Evolutionary conservation across 2,113 vertebrate genomes (phyloP), one percentile per base, ranked within the genome.

Genomic region (Triplophysa dalaica): DNA sequence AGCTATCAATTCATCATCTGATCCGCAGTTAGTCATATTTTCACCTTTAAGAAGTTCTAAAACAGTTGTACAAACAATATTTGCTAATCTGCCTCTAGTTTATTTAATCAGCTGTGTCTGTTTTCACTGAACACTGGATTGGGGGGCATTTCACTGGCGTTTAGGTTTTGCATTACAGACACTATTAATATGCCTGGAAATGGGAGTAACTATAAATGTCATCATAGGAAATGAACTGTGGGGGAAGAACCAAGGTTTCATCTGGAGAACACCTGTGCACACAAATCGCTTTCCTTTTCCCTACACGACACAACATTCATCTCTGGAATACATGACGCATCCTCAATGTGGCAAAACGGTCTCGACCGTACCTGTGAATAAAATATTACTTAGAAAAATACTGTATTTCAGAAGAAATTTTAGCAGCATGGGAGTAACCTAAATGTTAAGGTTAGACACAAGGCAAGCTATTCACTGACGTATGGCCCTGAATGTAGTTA

Each of bases 201-300:
- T 5, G 5, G 13, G 26, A 26, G 74, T 16, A 21, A 60, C 45
- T 58, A 64, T 69, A 48, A 78, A 50, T 68, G 8, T 72, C 65
- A 79, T 19, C 45, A 78, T 16, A 61, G 54, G 56, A 77, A 61
- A 1, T 65, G 63, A 72, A 81, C 41, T 58, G 26, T 22, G 41
- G 62, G 54, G 77, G 29, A 79, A n/a, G 54, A 63, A 38, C 13
- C 58, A 70, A 64, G 75, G 21, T 65, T 70, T 26, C 58, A 88
- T 89, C 82, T 89, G 87, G 78, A 10, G 17, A 43, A 74, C 87
- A 88, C 74, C 81, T 90, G 82, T 81, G 82, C 74, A 76, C 61
- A 79, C 75, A 79, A 67, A 29, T n/a, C n/a, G n/a, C 26, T 64
- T 45, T 74, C 70, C 19, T 82, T 38, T 21, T 78, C 60, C 45